Evolutionary conservation across 2,888 invertebrate species (phyloP).

Genomic region (Andrena camellia): DNA sequence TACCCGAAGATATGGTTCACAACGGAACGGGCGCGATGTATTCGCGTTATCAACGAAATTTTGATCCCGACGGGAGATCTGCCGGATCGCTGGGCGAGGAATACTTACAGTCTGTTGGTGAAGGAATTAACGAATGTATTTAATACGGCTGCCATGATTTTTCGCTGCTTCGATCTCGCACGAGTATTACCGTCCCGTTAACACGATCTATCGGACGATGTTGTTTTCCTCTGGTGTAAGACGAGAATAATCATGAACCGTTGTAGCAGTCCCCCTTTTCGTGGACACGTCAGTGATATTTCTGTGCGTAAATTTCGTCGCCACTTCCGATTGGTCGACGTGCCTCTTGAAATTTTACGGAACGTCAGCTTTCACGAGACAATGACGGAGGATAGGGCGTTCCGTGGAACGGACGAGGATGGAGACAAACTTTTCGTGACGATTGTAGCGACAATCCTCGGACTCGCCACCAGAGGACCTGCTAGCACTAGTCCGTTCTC

Average conservation of each 20-base stretch:
- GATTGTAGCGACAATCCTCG: neutral
- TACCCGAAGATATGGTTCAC: neutral
- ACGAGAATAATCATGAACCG: conserved; percentile 80
- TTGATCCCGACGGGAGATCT: neutral
- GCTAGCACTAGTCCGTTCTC: no score
- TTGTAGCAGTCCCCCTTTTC: conserved; percentile 70
- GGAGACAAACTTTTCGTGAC: conserved; percentile 2
- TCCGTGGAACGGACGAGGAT: conserved; percentile 19
- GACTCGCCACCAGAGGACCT: no score
- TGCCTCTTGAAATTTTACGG: conserved; percentile 65
- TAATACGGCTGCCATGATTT: conserved; percentile 87
- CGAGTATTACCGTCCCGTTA: conserved; percentile 46
- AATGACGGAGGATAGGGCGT: conserved; percentile 48
- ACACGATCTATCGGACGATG: conserved; percentile 50
- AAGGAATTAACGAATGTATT: conserved; percentile 90
- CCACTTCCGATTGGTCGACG: conserved; percentile 73
- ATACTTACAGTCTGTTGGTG: conserved; percentile 90
- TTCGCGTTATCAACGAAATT: neutral
- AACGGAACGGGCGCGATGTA: neutral
- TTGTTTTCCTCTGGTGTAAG: conserved; percentile 67
- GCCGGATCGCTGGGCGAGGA: neutral
- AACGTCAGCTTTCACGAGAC: conserved; percentile 74
- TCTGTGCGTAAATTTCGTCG: conserved; percentile 76
- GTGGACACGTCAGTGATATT: conserved; percentile 84
- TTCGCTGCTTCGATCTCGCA: conserved; percentile 39